A percentile compares a stretch with the other conserved stretches of the same genome.
These are phyloP conservation scores for Luehdorfia chinensis DNA, from an alignment of 1,140 invertebrate species.

Conservation along the genomic window DNA sequence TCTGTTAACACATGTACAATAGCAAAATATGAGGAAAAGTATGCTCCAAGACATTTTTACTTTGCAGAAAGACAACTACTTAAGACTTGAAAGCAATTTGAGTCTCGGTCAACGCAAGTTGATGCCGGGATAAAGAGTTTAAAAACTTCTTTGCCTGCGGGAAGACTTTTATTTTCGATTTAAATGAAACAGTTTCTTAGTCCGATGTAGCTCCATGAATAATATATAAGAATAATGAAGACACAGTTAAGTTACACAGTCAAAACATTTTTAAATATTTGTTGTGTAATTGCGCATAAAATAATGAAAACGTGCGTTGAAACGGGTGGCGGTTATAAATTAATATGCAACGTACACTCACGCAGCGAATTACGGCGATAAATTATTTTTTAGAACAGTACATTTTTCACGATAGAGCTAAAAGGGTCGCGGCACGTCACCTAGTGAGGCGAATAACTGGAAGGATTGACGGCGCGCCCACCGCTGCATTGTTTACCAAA, in stretches of 20 bases:
- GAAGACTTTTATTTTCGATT: neutral
- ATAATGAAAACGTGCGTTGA: constrained; percentile 6
- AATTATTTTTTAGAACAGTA: too few relatives aligned
- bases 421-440: constrained; percentile 49
- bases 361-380: neutral
- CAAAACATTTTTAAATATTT: too few relatives aligned
- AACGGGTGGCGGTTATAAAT: neutral
- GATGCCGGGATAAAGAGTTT: neutral
- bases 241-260: too few relatives aligned
- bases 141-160: neutral
- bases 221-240: too few relatives aligned
- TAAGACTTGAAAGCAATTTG: constrained; percentile 1
- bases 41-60: neutral
- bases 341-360: too few relatives aligned
- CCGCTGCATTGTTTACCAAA: constrained; percentile 67
- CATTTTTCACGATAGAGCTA: constrained; percentile 50
- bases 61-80: neutral
- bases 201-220: too few relatives aligned
- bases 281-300: too few relatives aligned
- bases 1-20: neutral
- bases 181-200: neutral
- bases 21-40: too few relatives aligned
- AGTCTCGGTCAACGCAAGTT: neutral
- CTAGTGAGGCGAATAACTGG: constrained; percentile 56
- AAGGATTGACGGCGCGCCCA: constrained; percentile 54